Conservation (phyloP, 2,797 vertebrate species). For the Macropus fuliginosus region DNA sequence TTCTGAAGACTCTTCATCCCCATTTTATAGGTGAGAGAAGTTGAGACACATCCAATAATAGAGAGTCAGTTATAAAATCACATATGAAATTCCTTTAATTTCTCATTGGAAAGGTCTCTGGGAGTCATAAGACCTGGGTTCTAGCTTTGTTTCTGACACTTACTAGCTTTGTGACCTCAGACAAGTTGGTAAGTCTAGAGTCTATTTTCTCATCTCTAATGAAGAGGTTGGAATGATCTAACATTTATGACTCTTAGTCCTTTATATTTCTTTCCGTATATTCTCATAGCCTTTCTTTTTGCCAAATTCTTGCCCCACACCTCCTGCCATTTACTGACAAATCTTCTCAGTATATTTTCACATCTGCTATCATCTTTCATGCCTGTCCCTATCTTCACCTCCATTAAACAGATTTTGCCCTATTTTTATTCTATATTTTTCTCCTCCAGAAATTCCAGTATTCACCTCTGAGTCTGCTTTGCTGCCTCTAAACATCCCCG, state of each 20-base stretch:
- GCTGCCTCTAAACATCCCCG: background rate
- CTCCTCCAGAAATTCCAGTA: background rate
- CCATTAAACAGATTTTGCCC: background rate
- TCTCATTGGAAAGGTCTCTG: background rate
- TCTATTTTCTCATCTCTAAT: conserved; percentile 25
- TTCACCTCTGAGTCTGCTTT: background rate
- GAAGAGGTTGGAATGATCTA: background rate
- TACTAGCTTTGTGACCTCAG: background rate
- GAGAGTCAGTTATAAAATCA: background rate
- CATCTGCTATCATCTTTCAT: conserved; percentile 37
- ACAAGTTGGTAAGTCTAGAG: background rate
- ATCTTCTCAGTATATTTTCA: background rate
- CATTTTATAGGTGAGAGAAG: conserved; percentile 1
- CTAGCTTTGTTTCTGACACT: background rate
- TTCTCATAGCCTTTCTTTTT: background rate
- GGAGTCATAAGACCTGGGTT: background rate
- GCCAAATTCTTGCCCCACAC: background rate
- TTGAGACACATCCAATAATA: background rate
- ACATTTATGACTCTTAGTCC: background rate
- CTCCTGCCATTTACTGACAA: background rate
- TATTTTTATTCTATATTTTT: conserved; percentile 7
- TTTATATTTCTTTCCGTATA: background rate
- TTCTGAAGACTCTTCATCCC: conserved; percentile 22
- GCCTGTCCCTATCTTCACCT: conserved; percentile 55
- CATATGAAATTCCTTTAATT: background rate